These are phyloP conservation scores for Malaclemys terrapin DNA, from an alignment of 2,113 vertebrate species.

Conservation along the genomic window DNA sequence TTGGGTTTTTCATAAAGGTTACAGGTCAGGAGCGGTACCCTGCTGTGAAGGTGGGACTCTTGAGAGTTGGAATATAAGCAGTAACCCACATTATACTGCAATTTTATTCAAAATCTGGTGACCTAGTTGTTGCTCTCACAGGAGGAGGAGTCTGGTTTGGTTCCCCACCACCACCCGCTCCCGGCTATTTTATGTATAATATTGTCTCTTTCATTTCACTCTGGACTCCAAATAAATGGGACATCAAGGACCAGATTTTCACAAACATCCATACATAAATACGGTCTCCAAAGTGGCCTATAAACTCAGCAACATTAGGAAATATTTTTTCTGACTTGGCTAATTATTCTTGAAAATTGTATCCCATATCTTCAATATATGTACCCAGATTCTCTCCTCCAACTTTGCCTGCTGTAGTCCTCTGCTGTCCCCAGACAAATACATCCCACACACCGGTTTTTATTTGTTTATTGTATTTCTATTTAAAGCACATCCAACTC, in stretches of 20 bases:
- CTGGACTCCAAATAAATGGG: rapidly evolving
- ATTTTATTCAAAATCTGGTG: neutral
- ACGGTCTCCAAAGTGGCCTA: neutral
- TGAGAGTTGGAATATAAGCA: neutral
- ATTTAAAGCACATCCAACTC: neutral
- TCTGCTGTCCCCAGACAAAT: neutral
- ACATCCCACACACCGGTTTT: neutral
- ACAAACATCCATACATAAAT: neutral
- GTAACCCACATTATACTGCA: neutral
- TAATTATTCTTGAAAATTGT: neutral
- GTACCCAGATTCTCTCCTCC: neutral
- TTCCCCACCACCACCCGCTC: rapidly evolving
- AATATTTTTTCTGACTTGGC: neutral
- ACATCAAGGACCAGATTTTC: neutral
- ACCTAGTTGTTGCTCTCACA: neutral
- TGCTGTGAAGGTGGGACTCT: neutral
- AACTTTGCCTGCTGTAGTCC: rapidly evolving
- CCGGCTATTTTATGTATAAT: neutral
- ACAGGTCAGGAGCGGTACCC: neutral
- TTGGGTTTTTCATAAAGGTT: slow-evolving; percentile 32
- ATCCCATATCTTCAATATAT: neutral
- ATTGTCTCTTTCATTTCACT: neutral
- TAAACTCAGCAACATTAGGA: neutral
- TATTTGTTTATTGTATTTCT: neutral
- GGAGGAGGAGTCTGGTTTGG: neutral